These are phyloP conservation scores for Conomelus anceps DNA, from an alignment of 2,888 invertebrate genomes.

Conservation along the genomic window DNA sequence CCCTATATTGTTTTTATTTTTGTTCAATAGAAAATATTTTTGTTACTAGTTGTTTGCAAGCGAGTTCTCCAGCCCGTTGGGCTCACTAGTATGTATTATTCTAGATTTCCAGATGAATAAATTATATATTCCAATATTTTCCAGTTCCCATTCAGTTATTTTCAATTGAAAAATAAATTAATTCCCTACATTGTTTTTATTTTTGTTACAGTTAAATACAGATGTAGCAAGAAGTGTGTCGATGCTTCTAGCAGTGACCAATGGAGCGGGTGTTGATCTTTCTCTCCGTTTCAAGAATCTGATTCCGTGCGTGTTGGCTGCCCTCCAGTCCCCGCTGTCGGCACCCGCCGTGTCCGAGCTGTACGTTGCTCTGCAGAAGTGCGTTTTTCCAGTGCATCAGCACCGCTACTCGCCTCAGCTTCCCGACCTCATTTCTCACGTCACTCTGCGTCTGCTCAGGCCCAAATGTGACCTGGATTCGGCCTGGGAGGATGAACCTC, in stretches of 20 bases:
- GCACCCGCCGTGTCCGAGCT: constrained; percentile 59
- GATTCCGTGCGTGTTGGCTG: constrained; percentile 52
- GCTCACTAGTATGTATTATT: too few species aligned
- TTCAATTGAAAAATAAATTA: background rate
- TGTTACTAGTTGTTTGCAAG: too few species aligned
- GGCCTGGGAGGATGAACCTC: constrained; percentile 59
- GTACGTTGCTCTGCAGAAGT: constrained; percentile 53
- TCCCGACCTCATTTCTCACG: constrained; percentile 58
- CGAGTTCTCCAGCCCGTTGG: too few species aligned
- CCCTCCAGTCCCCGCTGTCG: constrained; percentile 69
- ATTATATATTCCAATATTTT: too few species aligned
- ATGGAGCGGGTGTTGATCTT: constrained; percentile 32
- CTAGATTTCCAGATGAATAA: too few species aligned
- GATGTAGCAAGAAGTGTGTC: constrained; percentile 45
- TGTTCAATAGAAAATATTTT: too few species aligned
- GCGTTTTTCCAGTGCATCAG: constrained; percentile 44
- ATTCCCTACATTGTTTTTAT: background rate
- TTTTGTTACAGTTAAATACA: constrained; percentile 41
- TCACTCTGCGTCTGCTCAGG: constrained; percentile 65
- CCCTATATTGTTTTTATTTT: constrained; percentile 9
- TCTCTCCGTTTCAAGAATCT: constrained; percentile 49
- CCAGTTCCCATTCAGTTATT: too few species aligned
- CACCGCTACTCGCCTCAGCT: constrained; percentile 39
- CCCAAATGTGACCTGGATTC: constrained; percentile 74
- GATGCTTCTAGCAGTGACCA: constrained; percentile 47